Conservation (phyloP, 1,140 invertebrate species). For the Megalopta genalis region DNA sequence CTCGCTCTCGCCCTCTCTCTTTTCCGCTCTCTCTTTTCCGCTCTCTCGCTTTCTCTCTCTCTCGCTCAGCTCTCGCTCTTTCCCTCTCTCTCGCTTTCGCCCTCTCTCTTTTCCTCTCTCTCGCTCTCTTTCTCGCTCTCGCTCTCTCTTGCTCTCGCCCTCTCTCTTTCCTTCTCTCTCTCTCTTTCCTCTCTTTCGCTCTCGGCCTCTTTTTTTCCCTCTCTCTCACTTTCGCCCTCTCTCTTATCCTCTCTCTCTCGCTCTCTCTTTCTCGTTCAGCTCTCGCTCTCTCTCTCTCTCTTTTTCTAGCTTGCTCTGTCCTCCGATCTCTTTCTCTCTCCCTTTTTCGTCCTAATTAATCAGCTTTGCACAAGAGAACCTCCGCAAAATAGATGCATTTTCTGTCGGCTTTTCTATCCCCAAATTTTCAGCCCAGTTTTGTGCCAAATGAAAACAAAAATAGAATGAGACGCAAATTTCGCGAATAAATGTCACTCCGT, state of each 20-base stretch:
- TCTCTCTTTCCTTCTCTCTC: no score
- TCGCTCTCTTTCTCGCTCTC: slow-evolving; percentile 7
- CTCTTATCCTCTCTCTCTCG: background rate
- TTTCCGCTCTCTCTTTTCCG: background rate
- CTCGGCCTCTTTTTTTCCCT: no score
- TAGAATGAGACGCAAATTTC: no score
- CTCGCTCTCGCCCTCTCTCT: slow-evolving; percentile 13
- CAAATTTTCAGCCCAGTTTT: no score
- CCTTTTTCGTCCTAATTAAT: background rate
- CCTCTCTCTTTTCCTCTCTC: background rate
- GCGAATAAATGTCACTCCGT: background rate
- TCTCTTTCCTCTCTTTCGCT: no score
- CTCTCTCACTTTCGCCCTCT: no score
- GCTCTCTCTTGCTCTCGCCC: background rate
- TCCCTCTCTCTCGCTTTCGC: background rate
- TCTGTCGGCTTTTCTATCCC: no score
- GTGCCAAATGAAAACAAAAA: no score
- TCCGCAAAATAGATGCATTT: no score
- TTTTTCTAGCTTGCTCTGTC: background rate
- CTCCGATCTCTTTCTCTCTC: no score
- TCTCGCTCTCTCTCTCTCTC: slow-evolving; percentile 25
- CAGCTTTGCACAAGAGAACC: background rate
- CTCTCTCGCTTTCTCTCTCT: no score
- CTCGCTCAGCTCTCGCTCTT: slow-evolving; percentile 15
- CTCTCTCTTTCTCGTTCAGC: background rate